phyloP scores from a whole-genome alignment of 2,888 invertebrate species.

The Gasteruption jaculator region DNA sequence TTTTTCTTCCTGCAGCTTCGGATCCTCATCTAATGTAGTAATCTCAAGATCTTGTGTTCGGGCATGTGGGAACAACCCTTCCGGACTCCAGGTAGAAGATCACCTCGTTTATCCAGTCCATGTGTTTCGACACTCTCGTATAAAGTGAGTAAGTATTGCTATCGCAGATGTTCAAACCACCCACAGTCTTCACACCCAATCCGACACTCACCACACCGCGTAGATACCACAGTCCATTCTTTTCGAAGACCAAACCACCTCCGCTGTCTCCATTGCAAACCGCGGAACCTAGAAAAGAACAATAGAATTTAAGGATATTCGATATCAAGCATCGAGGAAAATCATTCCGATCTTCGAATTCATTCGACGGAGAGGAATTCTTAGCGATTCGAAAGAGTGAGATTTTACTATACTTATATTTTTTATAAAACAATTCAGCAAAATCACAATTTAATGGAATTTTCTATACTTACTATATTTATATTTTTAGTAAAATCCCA shows the following conservation, averaged over 20 bases:
- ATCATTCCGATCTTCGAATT: too few relatives aligned
- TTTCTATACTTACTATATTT: too few relatives aligned
- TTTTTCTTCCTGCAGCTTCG: not conserved
- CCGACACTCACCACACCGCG: conserved; percentile 33
- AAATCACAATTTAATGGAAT: not conserved
- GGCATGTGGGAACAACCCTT: conserved; percentile 25
- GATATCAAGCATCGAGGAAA: too few relatives aligned
- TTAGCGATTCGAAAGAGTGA: conserved; percentile 4
- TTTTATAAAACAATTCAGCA: conserved; percentile 4
- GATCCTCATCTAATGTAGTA: not conserved
- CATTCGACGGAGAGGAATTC: not conserved
- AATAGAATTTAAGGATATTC: conserved; percentile 2
- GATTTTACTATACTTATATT: conserved; percentile 1
- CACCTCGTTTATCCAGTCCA: conserved; percentile 42
- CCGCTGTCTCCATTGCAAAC: conserved; percentile 34
- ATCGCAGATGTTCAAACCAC: conserved; percentile 27
- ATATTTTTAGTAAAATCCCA: conserved; percentile 3
- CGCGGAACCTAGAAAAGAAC: conserved; percentile 28
- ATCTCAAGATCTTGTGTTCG: conserved; percentile 1
- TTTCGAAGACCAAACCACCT: conserved; percentile 30
- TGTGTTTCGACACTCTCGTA: conserved; percentile 41
- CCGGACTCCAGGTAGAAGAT: conserved; percentile 28
- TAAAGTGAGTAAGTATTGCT: conserved; percentile 39
- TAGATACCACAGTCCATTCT: conserved; percentile 27
- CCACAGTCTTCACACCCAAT: conserved; percentile 25